These are phyloP conservation scores for Gibbula magus DNA, from an alignment of 2,888 invertebrate genomes.

Conservation along the genomic window DNA sequence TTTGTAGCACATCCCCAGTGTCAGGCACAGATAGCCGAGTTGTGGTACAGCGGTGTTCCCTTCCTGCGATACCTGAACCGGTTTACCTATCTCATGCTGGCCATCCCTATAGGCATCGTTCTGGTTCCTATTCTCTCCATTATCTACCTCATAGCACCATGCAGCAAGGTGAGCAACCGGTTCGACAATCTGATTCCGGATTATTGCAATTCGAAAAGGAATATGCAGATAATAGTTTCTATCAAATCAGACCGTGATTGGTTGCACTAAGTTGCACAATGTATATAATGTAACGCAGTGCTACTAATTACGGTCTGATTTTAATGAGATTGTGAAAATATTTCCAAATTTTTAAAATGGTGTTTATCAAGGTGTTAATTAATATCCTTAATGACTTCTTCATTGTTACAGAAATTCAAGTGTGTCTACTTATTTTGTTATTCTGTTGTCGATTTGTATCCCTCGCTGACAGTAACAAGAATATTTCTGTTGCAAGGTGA, in stretches of 20 bases:
- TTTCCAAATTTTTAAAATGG: no score
- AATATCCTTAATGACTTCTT: neutral
- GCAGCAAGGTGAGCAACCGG: constrained; percentile 51
- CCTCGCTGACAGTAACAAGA: neutral
- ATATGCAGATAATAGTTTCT: no score
- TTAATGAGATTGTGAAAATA: no score
- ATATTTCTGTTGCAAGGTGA: constrained; percentile 45
- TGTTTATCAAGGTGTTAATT: neutral
- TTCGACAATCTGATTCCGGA: neutral
- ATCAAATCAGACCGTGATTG: no score
- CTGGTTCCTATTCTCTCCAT: constrained; percentile 59
- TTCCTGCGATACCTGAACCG: constrained; percentile 54
- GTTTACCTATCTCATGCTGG: constrained; percentile 52
- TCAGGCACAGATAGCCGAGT: constrained; percentile 61
- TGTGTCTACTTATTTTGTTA: no score
- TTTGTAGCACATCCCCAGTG: constrained; percentile 71
- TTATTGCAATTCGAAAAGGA: no score
- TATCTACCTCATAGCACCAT: constrained; percentile 58
- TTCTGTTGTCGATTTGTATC: neutral
- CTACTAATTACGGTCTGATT: no score
- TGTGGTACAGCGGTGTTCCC: constrained; percentile 59
- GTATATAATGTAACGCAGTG: no score
- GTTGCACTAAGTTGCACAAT: no score
- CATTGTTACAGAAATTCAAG: neutral
- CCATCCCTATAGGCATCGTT: constrained; percentile 55